Conservation (phyloP, 2,113 vertebrate species). For the Dasypus novemcinctus region DNA sequence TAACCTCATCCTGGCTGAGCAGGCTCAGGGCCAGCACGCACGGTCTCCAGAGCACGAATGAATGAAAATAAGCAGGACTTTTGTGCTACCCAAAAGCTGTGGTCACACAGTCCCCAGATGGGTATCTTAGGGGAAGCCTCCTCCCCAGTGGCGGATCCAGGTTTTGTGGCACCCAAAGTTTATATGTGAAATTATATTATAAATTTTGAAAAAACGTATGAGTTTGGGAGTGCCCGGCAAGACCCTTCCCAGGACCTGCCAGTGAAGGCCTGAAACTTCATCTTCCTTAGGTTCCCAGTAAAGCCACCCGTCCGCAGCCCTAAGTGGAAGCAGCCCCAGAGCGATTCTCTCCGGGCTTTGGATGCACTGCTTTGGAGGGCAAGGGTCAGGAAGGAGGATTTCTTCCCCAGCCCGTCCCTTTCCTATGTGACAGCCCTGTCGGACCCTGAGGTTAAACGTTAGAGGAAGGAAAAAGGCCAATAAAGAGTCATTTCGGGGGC, state of each 20-base stretch:
- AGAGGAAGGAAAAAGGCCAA: not conserved
- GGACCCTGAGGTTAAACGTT: not conserved
- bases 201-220: not conserved
- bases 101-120: not conserved
- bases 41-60: not conserved
- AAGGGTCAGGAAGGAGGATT: not conserved
- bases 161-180: not conserved
- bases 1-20: not conserved
- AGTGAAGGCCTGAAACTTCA: not conserved
- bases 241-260: not conserved
- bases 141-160: not conserved
- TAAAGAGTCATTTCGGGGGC: not conserved
- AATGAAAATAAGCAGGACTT: not conserved
- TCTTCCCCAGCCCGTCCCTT: not conserved
- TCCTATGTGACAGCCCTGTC: not conserved
- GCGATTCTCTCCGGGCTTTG: not conserved
- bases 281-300: not conserved
- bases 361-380: not conserved
- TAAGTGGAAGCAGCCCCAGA: not conserved
- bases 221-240: not conserved
- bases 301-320: not conserved
- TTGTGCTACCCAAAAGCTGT: not conserved
- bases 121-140: not conserved
- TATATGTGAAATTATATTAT: not conserved
- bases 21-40: rapidly evolving